A percentile compares a stretch with the other conserved stretches of the same genome.
These are phyloP conservation scores for Cenopis cana DNA, from an alignment of 2,888 invertebrate genomes.

Conservation along the genomic window DNA sequence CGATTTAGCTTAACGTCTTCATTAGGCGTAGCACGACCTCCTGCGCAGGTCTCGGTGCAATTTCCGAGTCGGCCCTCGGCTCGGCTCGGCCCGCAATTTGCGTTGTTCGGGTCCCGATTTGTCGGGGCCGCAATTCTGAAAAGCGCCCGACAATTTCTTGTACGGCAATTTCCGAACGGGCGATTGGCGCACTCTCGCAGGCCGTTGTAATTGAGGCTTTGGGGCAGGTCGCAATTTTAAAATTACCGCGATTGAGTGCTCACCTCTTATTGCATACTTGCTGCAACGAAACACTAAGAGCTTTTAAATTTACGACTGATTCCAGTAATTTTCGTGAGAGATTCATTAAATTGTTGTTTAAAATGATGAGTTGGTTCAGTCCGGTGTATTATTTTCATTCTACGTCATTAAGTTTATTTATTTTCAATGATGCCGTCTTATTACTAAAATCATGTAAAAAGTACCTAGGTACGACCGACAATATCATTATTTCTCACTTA, in stretches of 20 bases:
- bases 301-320: slow-evolving; percentile 64
- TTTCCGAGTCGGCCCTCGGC: slow-evolving; percentile 63
- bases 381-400: slow-evolving; percentile 29
- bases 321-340: slow-evolving; percentile 60
- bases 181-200: slow-evolving; percentile 70
- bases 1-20: slow-evolving; percentile 81
- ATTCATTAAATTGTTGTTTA: slow-evolving; percentile 66
- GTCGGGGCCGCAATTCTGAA: slow-evolving; percentile 72
- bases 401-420: slow-evolving; percentile 43
- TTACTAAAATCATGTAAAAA: slow-evolving; percentile 8
- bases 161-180: slow-evolving; percentile 72
- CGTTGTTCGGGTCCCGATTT: slow-evolving; percentile 72
- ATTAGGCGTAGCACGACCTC: slow-evolving; percentile 78
- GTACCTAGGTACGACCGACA: neutral
- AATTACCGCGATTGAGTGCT: slow-evolving; percentile 78
- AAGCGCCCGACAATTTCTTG: slow-evolving; percentile 74
- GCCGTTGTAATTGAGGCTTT: slow-evolving; percentile 74
- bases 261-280: slow-evolving; percentile 64
- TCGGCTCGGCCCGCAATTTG: slow-evolving; percentile 70
- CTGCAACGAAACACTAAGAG: slow-evolving; percentile 62
- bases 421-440: slow-evolving; percentile 26
- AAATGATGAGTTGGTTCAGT: slow-evolving; percentile 60
- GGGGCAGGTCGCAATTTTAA: slow-evolving; percentile 79
- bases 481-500: slow-evolving; percentile 2
- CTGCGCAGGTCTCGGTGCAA: slow-evolving; percentile 71